These are phyloP conservation scores for Tenualosa thibaudeaui DNA, from an alignment of 2,797 vertebrate genomes.

Conservation along the genomic window DNA sequence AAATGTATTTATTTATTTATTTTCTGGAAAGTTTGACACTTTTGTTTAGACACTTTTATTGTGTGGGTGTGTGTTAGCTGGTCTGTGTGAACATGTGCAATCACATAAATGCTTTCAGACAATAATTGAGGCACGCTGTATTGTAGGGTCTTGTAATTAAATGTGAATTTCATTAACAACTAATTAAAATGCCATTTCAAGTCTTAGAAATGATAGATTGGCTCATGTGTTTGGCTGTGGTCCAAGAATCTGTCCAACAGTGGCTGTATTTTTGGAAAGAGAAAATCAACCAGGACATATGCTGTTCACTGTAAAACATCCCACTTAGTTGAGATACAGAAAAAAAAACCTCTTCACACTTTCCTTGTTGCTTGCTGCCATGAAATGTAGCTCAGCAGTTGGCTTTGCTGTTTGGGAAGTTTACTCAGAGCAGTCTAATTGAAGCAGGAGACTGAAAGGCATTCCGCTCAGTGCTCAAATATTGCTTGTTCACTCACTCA, in stretches of 20 bases:
- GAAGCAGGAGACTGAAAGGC: constrained; percentile 44
- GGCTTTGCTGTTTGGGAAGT: constrained; percentile 12
- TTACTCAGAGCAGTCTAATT: constrained; percentile 46
- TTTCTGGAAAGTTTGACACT: background rate
- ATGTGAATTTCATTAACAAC: background rate
- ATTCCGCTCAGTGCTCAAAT: constrained; percentile 42
- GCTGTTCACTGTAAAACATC: background rate
- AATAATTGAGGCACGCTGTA: background rate
- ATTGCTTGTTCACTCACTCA: constrained; percentile 43
- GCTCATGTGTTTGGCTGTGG: background rate
- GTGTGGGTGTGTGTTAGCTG: background rate
- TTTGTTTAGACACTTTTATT: background rate
- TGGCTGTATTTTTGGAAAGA: background rate
- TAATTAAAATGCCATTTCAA: background rate
- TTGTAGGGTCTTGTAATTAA: constrained; percentile 4
- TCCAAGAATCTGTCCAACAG: background rate
- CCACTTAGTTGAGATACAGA: background rate
- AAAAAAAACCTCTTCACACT: background rate
- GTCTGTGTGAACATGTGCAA: background rate
- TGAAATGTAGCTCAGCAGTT: constrained; percentile 18
- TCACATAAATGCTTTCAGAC: background rate
- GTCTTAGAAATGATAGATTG: too few relatives aligned
- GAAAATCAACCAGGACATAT: background rate
- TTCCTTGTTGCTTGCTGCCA: background rate
- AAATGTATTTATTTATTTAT: background rate